A percentile compares a stretch with the other conserved stretches of the same genome.
These are phyloP conservation scores for Ophion ventricosus DNA, from an alignment of 2,888 invertebrate species.

Conservation along the genomic window DNA sequence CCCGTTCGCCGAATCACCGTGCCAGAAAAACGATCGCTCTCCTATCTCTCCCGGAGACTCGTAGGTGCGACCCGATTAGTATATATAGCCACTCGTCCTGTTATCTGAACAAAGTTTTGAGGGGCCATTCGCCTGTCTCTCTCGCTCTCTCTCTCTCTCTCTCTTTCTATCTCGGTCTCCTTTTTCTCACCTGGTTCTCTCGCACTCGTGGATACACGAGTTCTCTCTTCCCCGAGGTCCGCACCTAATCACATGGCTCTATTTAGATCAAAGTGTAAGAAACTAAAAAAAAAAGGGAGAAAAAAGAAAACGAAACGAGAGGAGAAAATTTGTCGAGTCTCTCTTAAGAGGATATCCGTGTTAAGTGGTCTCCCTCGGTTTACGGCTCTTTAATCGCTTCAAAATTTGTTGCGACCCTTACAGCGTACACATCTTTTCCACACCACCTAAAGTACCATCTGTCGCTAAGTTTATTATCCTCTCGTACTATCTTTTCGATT, in stretches of 20 bases:
- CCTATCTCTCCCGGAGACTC: constrained; percentile 63
- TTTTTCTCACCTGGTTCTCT: constrained; percentile 39
- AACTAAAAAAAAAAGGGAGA: not conserved
- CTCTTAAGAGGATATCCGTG: constrained; percentile 83
- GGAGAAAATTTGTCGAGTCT: constrained; percentile 69
- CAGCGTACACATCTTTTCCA: constrained; percentile 47
- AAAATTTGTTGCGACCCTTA: constrained; percentile 79
- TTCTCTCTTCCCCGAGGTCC: constrained; percentile 66
- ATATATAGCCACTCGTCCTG: constrained; percentile 70
- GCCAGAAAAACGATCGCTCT: constrained; percentile 52
- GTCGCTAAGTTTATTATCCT: constrained; percentile 31
- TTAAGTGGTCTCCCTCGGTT: constrained; percentile 78
- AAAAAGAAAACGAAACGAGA: constrained; percentile 13
- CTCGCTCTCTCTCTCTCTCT: constrained; percentile 50
- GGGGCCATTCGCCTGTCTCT: constrained; percentile 68
- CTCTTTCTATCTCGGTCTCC: constrained; percentile 14
- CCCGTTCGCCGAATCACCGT: constrained; percentile 57
- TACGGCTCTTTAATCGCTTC: constrained; percentile 80
- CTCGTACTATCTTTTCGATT: constrained; percentile 25
- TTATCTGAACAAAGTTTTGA: constrained; percentile 77
- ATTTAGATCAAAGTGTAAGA: constrained; percentile 76
- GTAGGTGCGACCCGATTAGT: constrained; percentile 76
- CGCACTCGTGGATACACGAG: not conserved
- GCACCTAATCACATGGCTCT: constrained; percentile 82
- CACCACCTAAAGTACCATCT: constrained; percentile 16